Conservation (phyloP, 2,888 invertebrate species). For the Amorpha juglandis region DNA sequence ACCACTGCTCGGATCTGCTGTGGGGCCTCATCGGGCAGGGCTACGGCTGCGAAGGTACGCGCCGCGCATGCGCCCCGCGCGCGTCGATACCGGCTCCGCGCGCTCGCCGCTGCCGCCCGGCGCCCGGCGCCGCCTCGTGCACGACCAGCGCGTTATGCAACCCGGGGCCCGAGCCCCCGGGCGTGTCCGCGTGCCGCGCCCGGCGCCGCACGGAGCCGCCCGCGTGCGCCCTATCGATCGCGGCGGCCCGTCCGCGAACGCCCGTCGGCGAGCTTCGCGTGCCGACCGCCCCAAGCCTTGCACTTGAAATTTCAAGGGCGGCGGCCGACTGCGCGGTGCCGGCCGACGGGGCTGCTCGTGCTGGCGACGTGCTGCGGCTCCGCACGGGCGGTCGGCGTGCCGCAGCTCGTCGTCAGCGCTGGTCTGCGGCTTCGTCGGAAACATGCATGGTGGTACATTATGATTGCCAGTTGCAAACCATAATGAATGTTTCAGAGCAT, state of each 20-base stretch:
- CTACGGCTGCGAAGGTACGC: constrained; percentile 99
- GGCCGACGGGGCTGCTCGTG: constrained; percentile 19
- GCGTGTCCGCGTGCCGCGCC: constrained; percentile 75
- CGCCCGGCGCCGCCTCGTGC: constrained; percentile 56
- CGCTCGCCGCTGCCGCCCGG: constrained; percentile 50
- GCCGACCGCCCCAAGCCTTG: constrained; percentile 45
- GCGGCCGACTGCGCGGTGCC: constrained; percentile 5
- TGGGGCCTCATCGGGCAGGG: constrained; percentile 99
- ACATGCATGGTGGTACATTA: background rate
- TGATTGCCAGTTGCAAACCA: constrained; percentile 45
- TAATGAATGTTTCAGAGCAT: constrained; percentile 60
- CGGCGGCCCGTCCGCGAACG: constrained; percentile 50
- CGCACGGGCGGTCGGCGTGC: constrained; percentile 27
- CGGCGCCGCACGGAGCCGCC: constrained; percentile 43
- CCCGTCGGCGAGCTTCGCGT: constrained; percentile 35
- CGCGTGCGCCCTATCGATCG: constrained; percentile 47
- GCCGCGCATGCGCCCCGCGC: constrained; percentile 77
- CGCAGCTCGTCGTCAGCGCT: constrained; percentile 25
- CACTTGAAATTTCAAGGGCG: constrained; percentile 58
- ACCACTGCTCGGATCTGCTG: constrained; percentile 99
- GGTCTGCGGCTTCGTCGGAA: background rate
- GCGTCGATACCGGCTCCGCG: constrained; percentile 74
- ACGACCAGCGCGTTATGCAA: constrained; percentile 75
- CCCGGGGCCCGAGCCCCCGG: constrained; percentile 74
- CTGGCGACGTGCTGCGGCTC: constrained; percentile 25